A percentile compares a stretch with the other conserved stretches of the same genome.
phyloP scores from a whole-genome alignment of 1,140 invertebrate genomes.

The Agrypnia vestita region DNA sequence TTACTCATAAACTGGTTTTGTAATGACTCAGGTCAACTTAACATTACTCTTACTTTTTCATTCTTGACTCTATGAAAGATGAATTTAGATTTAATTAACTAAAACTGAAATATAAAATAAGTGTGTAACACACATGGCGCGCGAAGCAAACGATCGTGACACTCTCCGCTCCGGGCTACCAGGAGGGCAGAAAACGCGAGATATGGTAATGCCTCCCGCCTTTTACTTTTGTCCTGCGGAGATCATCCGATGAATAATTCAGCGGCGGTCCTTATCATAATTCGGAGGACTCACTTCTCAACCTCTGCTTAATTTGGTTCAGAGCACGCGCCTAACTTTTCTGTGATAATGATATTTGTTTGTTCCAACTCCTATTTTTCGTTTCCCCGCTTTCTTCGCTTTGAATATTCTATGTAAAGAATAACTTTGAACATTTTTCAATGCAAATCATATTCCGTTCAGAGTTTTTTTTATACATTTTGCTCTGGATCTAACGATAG shows the following conservation, averaged over 20 bases:
- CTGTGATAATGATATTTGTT: slow-evolving; percentile 36
- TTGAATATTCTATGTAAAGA: not conserved
- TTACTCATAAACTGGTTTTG: no score
- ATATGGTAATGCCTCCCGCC: not conserved
- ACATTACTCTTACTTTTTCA: no score
- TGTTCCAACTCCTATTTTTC: not conserved
- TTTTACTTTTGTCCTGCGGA: slow-evolving; percentile 8
- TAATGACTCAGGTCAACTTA: no score
- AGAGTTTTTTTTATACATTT: no score
- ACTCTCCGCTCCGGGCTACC: not conserved
- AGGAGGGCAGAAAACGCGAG: not conserved
- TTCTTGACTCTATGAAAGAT: no score
- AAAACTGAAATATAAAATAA: no score
- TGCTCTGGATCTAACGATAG: no score
- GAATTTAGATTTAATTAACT: no score
- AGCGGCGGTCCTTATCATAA: slow-evolving; percentile 29
- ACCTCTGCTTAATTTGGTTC: slow-evolving; percentile 22
- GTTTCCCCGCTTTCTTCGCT: not conserved
- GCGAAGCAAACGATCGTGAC: no score
- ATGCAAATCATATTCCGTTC: no score
- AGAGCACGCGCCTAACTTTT: slow-evolving; percentile 29
- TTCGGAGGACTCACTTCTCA: slow-evolving; percentile 12
- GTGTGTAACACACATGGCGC: no score
- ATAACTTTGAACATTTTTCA: no score
- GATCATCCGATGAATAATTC: slow-evolving; percentile 33